Base-by-base conservation (phyloP, 2,113 vertebrate genomes). In the Labeo rohita region DNA sequence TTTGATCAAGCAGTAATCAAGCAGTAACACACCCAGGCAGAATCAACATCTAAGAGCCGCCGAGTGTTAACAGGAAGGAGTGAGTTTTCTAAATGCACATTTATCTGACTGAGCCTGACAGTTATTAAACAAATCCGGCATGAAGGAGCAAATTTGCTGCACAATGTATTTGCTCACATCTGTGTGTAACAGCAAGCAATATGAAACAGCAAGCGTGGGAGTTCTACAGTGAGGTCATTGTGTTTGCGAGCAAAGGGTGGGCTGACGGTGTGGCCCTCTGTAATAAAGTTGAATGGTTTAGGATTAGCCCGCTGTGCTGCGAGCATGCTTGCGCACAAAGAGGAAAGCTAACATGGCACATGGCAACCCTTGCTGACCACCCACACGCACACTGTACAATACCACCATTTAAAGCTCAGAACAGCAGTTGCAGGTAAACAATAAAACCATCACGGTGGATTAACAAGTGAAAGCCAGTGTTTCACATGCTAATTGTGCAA, bases 261-360 rank as follows among this genome's bases (percentile, higher is more conserved):
- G 77, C 74, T 85, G 84, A 81, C 47, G n/a, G 63, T 85, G 76
- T 11, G 80, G 77, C 65, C 59, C 70, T 47, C 49, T 85, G 61
- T 70, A 70, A 85, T 83, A 83, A 70, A 85, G 72, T 49, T 70
- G 63, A 52, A 43, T 68, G 63, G 49, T 83, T 83, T 83, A 78
- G 50, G 72, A 72, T 85, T 78, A 85, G 72, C 59, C 45, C 5
- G 28, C 16, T 73, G 75, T 74, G 16, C 34, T 49, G n/a, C 8
- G 47, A 74, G 45, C 59, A 66, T 54, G 56, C 68, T 85, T 4
- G 54, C 7, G 34, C 36, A 85, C 75, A 85, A 78, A 68, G 34
- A 50, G 50, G 59, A 81, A 80, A 43, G 75, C 77, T 59, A 76
- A 81, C 59, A 81, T 34, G 50, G 74, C 74, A 85, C 66, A 50